Evolutionary conservation across 2,113 vertebrate genomes (phyloP), one percentile per base, ranked within the genome.

Genomic region (Platysteira castanea): DNA sequence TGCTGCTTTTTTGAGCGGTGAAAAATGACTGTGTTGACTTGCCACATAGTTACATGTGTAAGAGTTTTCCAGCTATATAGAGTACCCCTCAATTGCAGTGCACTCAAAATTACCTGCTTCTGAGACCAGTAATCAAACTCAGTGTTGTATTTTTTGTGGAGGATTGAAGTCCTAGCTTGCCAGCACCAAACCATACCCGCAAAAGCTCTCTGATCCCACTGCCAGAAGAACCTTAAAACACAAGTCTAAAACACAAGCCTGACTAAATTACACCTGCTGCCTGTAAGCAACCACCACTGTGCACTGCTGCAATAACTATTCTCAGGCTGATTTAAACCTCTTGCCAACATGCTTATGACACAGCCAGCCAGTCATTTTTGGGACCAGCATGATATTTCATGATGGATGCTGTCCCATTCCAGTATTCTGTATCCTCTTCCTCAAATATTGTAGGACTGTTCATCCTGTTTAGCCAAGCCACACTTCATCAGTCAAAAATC

Each of bases 261-360:
- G 1, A 35, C 83, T 81, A 91, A 94, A 97, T 87, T 82, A 74
- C 78, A 96, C 95, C 81, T 95, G 87, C 67, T 90, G 37, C 2
- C 50, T 85, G 30, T 5, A 31, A 9, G 31, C 69, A 94, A 44
- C 57, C 60, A 47, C 31, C 33, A 8, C 24, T 49, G 37, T 6
- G 30, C 37, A 33, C 10, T 74, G 44, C 85, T 84, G 49, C n/a
- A 83, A 30, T 41, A 76, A 65, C 54, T 73, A 33, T 19, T 70
- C 70, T 77, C 70, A 73, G 81, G 22, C 52, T 27, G 10, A 84
- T 30, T 65, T n/a, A 50, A 92, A 75, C 10, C 33, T 47, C 54
- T n/a, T 86, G 76, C 75, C 75, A 81, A 41, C 12, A 4, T 3
- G 22, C 22, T 61, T 54, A 60, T 65, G 24, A 54, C 20, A 49